Conservation (phyloP, 1,140 invertebrate species). For the Trichonephila clavipes region DNA sequence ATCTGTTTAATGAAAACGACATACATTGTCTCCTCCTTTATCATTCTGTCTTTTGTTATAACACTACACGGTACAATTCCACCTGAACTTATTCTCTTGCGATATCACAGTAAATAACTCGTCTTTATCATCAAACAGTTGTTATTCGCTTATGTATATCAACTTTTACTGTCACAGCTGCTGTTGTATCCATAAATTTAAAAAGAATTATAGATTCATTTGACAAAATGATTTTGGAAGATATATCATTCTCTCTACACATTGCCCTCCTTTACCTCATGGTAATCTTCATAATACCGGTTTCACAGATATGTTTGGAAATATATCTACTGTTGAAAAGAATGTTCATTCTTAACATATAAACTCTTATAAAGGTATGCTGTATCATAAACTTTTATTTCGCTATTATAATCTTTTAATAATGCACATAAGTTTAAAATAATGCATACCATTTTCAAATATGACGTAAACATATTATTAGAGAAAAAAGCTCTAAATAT, state of each 20-base stretch:
- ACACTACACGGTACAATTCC: neutral
- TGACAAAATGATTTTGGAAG: neutral
- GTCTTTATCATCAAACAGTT: neutral
- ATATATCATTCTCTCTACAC: neutral
- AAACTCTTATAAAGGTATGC: too few relatives aligned
- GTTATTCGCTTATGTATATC: neutral
- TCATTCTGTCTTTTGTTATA: neutral
- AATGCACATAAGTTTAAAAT: too few relatives aligned
- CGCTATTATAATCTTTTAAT: too few relatives aligned
- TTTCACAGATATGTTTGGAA: neutral
- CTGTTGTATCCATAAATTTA: neutral
- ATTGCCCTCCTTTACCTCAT: neutral
- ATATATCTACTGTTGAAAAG: neutral
- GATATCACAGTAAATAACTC: neutral
- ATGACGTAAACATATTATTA: too few relatives aligned
- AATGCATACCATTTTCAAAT: too few relatives aligned
- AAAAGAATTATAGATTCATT: neutral
- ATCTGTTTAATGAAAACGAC: constrained; percentile 21
- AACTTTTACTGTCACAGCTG: neutral
- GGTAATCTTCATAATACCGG: neutral
- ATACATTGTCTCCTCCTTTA: constrained; percentile 2
- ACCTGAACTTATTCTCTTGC: neutral
- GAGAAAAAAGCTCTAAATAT: too few relatives aligned
- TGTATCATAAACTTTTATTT: too few relatives aligned
- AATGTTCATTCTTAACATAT: neutral